A percentile compares a stretch with the other conserved stretches of the same genome.
Conservation (phyloP, 2,113 vertebrate genomes). For the Canis aureus region DNA sequence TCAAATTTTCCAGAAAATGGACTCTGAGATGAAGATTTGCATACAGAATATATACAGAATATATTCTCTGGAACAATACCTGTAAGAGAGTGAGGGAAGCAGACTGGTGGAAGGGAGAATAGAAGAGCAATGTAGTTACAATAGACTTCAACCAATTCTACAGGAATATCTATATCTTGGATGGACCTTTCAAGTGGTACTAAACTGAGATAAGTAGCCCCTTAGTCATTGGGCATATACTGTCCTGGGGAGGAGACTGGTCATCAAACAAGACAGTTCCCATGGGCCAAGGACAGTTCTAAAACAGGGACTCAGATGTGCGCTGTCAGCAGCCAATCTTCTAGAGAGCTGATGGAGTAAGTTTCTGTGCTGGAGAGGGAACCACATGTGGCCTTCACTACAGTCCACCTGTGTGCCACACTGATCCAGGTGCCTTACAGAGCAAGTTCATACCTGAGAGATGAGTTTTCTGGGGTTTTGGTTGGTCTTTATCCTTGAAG, state of each 20-base stretch:
- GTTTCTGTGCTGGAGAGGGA: not conserved
- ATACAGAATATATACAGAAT: not conserved
- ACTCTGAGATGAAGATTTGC: not conserved
- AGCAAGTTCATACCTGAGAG: not conserved
- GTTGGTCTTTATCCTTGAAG: not conserved
- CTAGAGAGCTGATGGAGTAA: not conserved
- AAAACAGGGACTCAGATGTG: not conserved
- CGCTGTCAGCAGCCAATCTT: not conserved
- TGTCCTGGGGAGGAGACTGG: not conserved
- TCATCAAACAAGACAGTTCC: not conserved
- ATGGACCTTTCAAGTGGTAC: not conserved
- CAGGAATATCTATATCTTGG: not conserved
- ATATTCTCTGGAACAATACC: not conserved
- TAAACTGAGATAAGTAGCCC: not conserved
- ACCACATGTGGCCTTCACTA: not conserved
- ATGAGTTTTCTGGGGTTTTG: not conserved
- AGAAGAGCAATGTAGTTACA: not conserved
- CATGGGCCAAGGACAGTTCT: not conserved
- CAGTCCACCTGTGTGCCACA: too few relatives aligned
- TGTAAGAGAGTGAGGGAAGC: not conserved
- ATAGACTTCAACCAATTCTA: not conserved
- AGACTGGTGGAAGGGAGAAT: not conserved
- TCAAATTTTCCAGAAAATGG: conserved; percentile 1
- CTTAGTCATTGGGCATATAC: not conserved
- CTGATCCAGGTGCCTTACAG: not conserved